Conservation (phyloP, 1,140 invertebrate species). For the Oedothorax gibbosus region DNA sequence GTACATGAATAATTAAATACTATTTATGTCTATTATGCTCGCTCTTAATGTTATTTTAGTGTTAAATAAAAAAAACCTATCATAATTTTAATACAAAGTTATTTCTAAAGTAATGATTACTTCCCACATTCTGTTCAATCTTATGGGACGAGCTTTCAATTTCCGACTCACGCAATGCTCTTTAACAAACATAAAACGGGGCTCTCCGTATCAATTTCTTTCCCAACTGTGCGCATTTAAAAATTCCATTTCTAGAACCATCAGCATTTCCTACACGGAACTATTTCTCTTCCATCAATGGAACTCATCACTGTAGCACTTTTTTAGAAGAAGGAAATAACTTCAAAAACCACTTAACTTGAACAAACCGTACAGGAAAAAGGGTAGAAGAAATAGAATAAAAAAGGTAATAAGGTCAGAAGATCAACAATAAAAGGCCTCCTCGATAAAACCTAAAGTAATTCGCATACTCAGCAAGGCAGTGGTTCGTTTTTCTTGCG, state of each 20-base stretch:
- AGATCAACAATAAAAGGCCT: constrained; percentile 56
- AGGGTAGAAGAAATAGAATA: constrained; percentile 5
- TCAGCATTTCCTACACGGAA: constrained; percentile 44
- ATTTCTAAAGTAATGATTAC: no score
- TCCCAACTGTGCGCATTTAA: constrained; percentile 22
- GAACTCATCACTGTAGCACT: constrained; percentile 51
- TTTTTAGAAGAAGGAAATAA: constrained; percentile 35
- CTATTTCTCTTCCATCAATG: constrained; percentile 41
- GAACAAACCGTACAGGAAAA: constrained; percentile 47
- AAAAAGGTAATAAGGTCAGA: constrained; percentile 58
- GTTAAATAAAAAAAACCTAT: no score
- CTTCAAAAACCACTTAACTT: constrained; percentile 61
- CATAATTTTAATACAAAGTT: no score
- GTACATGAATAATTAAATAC: no score
- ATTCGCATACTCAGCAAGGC: constrained; percentile 60
- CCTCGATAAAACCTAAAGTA: constrained; percentile 57
- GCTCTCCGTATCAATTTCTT: background rate
- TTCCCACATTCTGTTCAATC: no score
- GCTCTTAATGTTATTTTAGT: no score
- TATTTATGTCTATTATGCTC: no score
- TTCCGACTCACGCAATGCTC: no score
- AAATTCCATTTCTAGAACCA: constrained; percentile 44
- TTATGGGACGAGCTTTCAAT: no score
- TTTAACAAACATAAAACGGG: no score
- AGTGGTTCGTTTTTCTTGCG: constrained; percentile 52